Percentiles rank a stretch among this genome's conserved stretches.
Evolutionary conservation across 2,888 invertebrate genomes (phyloP).

Genomic region (Polydrusus tereticollis): DNA sequence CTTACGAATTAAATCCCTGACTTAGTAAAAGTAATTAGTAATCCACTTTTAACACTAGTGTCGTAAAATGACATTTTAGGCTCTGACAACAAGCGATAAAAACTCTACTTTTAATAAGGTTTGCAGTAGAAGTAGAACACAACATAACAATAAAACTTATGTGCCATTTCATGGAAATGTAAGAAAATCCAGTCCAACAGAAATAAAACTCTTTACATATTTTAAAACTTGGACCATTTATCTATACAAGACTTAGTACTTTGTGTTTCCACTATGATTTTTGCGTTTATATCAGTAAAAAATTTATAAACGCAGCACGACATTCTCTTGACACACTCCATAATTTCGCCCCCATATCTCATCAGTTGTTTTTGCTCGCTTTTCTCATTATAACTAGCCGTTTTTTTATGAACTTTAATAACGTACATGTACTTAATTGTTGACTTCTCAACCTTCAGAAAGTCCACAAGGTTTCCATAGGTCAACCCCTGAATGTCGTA

Average conservation of each 20-base stretch:
- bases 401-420: conserved; percentile 50
- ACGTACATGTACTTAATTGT: conserved; percentile 51
- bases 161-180: too few species aligned
- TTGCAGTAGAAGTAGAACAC: too few species aligned
- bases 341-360: conserved; percentile 48
- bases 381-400: conserved; percentile 19
- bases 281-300: conserved; percentile 39
- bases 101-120: too few species aligned
- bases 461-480: conserved; percentile 53
- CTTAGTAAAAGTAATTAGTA: too few species aligned
- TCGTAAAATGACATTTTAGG: too few species aligned
- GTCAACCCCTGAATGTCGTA: conserved; percentile 48
- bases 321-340: conserved; percentile 52
- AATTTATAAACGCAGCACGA: conserved; percentile 50
- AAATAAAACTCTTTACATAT: neutral
- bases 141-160: too few species aligned
- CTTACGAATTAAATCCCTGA: too few species aligned
- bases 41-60: too few species aligned
- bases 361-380: conserved; percentile 40
- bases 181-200: neutral
- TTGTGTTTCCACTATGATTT: conserved; percentile 20
- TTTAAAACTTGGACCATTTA: neutral
- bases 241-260: neutral
- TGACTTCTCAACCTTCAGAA: conserved; percentile 39
- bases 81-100: too few species aligned